These are phyloP conservation scores for Odontocolon sp. DNA, from an alignment of 2,888 invertebrate species.

Conservation along the genomic window DNA sequence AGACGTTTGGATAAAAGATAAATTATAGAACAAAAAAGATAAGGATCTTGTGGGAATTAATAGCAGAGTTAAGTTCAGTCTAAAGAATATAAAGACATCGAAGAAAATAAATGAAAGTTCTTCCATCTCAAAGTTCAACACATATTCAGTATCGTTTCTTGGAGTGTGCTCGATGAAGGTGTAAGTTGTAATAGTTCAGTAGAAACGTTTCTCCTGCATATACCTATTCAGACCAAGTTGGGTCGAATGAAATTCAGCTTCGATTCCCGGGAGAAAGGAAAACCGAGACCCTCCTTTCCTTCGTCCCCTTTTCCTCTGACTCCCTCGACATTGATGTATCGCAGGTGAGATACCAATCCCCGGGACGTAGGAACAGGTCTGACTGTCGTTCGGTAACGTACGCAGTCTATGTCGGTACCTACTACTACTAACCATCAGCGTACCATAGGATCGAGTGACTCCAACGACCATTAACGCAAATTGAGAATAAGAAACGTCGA, in stretches of 20 bases:
- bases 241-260: constrained; percentile 52
- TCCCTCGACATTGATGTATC: constrained; percentile 64
- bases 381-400: constrained; percentile 32
- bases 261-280: constrained; percentile 54
- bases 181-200: constrained; percentile 27
- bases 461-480: constrained; percentile 61
- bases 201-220: constrained; percentile 39
- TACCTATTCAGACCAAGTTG: constrained; percentile 26
- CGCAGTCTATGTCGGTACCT: constrained; percentile 7
- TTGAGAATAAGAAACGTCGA: constrained; percentile 62
- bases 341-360: constrained; percentile 62
- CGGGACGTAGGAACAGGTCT: constrained; percentile 40
- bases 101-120: constrained; percentile 42
- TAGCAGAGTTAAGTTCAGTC: too few relatives aligned
- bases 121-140: constrained; percentile 23
- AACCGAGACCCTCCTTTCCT: constrained; percentile 25
- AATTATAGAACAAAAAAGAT: too few relatives aligned
- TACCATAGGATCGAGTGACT: constrained; percentile 48
- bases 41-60: too few relatives aligned
- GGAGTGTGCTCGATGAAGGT: constrained; percentile 30
- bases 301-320: constrained; percentile 40
- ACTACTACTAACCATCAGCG: constrained; percentile 24
- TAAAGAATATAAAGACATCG: not conserved
- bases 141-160: constrained; percentile 19
- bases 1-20: too few relatives aligned